Conservation (phyloP, 2,888 invertebrate genomes). For the Aleiodes leptofemur region DNA sequence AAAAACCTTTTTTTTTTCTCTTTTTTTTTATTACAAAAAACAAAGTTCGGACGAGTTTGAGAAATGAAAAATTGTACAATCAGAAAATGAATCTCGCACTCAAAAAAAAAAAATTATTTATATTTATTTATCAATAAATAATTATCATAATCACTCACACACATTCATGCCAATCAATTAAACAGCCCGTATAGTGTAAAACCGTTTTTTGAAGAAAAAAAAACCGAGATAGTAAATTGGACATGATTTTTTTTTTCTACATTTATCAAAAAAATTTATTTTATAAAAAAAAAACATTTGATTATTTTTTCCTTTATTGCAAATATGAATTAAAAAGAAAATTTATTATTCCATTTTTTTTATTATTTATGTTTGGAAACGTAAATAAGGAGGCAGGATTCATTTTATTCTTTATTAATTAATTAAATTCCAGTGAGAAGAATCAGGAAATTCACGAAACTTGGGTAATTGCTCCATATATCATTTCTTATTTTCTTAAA, state of each 20-base stretch:
- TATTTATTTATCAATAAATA: not conserved
- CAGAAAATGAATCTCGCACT: slow-evolving; percentile 51
- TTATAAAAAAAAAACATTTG: slow-evolving; percentile 59
- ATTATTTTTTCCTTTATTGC: slow-evolving; percentile 55
- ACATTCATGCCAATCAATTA: slow-evolving; percentile 39
- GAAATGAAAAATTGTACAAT: slow-evolving; percentile 58
- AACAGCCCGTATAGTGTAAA: not conserved
- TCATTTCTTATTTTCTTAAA: no score
- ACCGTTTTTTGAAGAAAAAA: not conserved
- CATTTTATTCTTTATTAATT: slow-evolving; percentile 28
- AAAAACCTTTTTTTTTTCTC: slow-evolving; percentile 58
- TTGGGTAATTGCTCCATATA: slow-evolving; percentile 3
- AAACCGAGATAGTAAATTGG: not conserved
- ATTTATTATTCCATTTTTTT: slow-evolving; percentile 63
- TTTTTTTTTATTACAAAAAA: slow-evolving; percentile 65
- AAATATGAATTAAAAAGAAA: slow-evolving; percentile 50
- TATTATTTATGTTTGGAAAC: slow-evolving; percentile 63
- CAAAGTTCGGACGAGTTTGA: slow-evolving; percentile 62
- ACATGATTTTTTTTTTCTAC: slow-evolving; percentile 15
- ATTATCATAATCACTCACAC: slow-evolving; percentile 48
- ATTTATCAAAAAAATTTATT: slow-evolving; percentile 42
- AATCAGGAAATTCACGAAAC: slow-evolving; percentile 6
- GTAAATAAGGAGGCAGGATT: slow-evolving; percentile 69
- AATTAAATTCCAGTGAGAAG: slow-evolving; percentile 1
- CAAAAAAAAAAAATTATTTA: slow-evolving; percentile 32